Percentiles rank a stretch among this genome's conserved stretches.
phyloP scores from a whole-genome alignment of 2,797 vertebrate species.

The Melanotaenia nigrans region DNA sequence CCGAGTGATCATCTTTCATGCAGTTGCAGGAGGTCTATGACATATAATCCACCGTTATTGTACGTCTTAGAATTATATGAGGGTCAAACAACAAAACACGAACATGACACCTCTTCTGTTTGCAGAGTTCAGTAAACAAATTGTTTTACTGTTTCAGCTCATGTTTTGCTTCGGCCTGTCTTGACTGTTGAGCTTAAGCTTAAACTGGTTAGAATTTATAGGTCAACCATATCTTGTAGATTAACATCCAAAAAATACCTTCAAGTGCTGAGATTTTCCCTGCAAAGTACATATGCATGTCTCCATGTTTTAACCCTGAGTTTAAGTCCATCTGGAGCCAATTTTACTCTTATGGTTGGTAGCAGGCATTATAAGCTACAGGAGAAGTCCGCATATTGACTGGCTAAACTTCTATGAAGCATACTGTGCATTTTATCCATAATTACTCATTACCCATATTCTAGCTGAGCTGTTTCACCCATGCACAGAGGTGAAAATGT shows the following conservation, averaged over 20 bases:
- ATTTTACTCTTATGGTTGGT: conserved; percentile 48
- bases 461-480: conserved; percentile 7
- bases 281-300: conserved; percentile 34
- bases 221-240: conserved; percentile 8
- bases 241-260: not conserved
- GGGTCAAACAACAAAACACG: conserved; percentile 12
- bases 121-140: conserved; percentile 34
- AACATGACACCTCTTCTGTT: conserved; percentile 5
- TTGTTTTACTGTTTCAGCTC: conserved; percentile 24
- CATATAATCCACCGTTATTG: conserved; percentile 9
- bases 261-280: conserved; percentile 12
- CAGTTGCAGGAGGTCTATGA: not conserved
- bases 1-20: not conserved
- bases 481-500: not conserved
- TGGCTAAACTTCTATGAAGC: conserved; percentile 6
- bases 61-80: conserved; percentile 5
- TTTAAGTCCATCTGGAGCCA: conserved; percentile 61
- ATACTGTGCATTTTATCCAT: not conserved
- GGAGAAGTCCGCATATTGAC: conserved; percentile 1
- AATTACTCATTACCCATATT: conserved; percentile 14
- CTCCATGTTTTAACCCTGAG: conserved; percentile 37
- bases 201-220: conserved; percentile 12
- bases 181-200: conserved; percentile 22
- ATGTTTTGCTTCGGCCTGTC: conserved; percentile 8
- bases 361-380: conserved; percentile 30